Evolutionary conservation across 2,797 vertebrate genomes (phyloP), one percentile per base, ranked within the genome.

Genomic region (Cryptoprocta ferox): DNA sequence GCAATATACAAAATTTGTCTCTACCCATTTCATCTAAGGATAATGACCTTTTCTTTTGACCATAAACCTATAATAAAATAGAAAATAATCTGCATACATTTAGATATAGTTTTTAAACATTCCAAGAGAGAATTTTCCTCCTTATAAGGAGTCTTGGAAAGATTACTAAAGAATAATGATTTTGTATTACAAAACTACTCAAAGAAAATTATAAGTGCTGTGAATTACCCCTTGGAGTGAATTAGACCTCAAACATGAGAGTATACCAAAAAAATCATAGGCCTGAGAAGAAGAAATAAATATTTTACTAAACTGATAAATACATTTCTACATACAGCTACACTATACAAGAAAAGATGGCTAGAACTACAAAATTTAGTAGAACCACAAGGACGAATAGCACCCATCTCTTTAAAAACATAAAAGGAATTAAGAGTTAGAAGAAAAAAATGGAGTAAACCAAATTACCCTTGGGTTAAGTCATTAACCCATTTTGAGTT

Each of bases 1-100:
- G 76, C 28, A 93, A 93, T 65, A 80, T 32, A 84, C 45, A 81
- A 83, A 97, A 91, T 75, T 93, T 90, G 73, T 88, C 70, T 65
- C 66, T 83, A 13, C 19, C 13, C 28, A 32, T 93, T 93, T 87
- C 63, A 65, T 88, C 61, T 90, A 78, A 93, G 87, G 61, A 59
- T 95, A 75, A 95, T 65, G 42, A 84, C n/a, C 35, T 75, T 35
- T 61, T 28, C 61, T 94, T 76, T 75, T 81, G 53, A 71, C 70
- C 94, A 93, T 83, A 96, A 80, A 70, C 61, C 35, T 90, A 4
- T 61, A 59, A 92, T 71, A 90, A 84, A 75, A 45, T 63, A 70
- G 39, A 21, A 83, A 93, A 63, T 75, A 79, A 88, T 82, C 76
- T 82, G 63, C 66, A 53, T 84, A 70, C 39, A 87, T 96, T 80